Conservation (phyloP, 2,888 invertebrate species). For the Spisula subtruncata region DNA sequence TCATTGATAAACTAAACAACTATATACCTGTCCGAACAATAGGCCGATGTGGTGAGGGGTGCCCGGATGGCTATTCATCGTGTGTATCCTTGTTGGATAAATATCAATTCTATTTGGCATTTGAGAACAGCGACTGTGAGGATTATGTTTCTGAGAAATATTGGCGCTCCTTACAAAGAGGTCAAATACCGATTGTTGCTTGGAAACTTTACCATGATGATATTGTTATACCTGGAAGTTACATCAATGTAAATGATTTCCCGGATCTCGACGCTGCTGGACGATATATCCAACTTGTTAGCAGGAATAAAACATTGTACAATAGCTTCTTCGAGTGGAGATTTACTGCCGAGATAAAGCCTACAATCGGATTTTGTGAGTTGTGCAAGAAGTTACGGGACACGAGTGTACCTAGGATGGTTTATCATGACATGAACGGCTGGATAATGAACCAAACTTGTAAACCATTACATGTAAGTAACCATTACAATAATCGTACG, state of each 20-base stretch:
- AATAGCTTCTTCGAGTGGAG: constrained; percentile 69
- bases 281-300: constrained; percentile 44
- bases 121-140: constrained; percentile 64
- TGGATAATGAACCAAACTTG: constrained; percentile 54
- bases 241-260: constrained; percentile 65
- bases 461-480: constrained; percentile 47
- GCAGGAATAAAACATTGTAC: constrained; percentile 54
- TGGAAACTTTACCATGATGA: constrained; percentile 49
- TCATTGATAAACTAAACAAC: constrained; percentile 47
- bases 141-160: constrained; percentile 69
- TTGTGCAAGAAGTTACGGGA: constrained; percentile 46
- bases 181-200: constrained; percentile 62
- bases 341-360: constrained; percentile 19
- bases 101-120: constrained; percentile 64
- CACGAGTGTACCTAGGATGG: constrained; percentile 25
- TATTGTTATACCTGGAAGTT: constrained; percentile 48
- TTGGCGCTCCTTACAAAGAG: constrained; percentile 50
- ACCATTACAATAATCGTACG: no score
- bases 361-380: constrained; percentile 42
- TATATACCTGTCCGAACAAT: constrained; percentile 55
- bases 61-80: background rate
- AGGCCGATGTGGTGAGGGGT: constrained; percentile 56
- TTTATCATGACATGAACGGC: constrained; percentile 57
- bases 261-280: constrained; percentile 36
- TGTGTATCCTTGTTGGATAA: constrained; percentile 48